These are phyloP conservation scores for Macrobrachium rosenbergii DNA, from an alignment of 1,140 invertebrate species.

Conservation along the genomic window DNA sequence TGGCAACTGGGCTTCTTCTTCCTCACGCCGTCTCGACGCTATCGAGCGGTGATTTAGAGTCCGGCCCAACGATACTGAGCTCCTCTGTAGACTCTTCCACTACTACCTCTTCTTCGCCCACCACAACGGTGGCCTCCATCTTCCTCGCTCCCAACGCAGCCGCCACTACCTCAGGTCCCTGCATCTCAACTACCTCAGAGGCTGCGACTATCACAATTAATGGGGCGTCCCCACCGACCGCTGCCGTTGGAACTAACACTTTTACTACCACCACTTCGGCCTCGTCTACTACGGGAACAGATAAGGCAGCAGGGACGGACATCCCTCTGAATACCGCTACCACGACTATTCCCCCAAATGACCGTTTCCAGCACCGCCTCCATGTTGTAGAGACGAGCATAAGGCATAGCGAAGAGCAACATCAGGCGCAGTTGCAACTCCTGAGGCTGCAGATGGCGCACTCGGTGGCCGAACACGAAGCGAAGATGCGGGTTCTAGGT, in stretches of 20 bases:
- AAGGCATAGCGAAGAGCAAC: constrained; percentile 45
- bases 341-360: neutral
- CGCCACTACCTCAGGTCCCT: constrained; percentile 56
- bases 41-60: constrained; percentile 18
- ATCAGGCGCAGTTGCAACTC: constrained; percentile 47
- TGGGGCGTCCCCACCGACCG: constrained; percentile 28
- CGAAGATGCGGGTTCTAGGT: constrained; percentile 49
- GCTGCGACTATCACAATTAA: constrained; percentile 39
- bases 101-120: constrained; percentile 28
- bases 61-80: constrained; percentile 20
- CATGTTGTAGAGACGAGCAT: constrained; percentile 16
- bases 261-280: constrained; percentile 11
- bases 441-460: constrained; percentile 56
- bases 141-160: constrained; percentile 26
- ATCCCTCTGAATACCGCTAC: neutral
- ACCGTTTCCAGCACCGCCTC: constrained; percentile 29
- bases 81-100: constrained; percentile 36
- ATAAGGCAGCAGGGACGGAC: neutral
- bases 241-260: constrained; percentile 5
- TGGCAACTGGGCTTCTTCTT: constrained; percentile 45
- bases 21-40: constrained; percentile 40
- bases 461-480: constrained; percentile 49
- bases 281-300: constrained; percentile 22
- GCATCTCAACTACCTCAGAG: constrained; percentile 49
- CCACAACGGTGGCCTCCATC: constrained; percentile 33